Evolutionary conservation across 2,113 vertebrate species (phyloP).

Genomic region (Zingel zingel): DNA sequence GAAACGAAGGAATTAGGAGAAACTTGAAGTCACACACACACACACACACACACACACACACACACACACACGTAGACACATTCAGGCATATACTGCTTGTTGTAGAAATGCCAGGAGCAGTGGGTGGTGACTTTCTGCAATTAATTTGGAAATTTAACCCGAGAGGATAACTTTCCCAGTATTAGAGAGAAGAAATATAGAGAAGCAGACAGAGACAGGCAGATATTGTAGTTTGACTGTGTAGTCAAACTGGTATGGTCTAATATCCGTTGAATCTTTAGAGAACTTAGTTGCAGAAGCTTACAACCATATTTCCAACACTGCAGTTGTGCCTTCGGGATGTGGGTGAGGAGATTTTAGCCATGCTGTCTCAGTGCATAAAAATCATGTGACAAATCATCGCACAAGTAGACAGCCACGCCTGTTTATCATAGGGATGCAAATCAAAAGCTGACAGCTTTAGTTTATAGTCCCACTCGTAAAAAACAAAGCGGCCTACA

Average conservation of each 20-base stretch:
- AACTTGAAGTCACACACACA: slow-evolving; percentile 56
- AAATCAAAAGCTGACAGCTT: slow-evolving; percentile 47
- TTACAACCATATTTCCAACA: slow-evolving; percentile 23
- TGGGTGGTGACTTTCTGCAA: slow-evolving; percentile 57
- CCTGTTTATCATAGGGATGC: slow-evolving; percentile 49
- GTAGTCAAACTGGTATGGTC: neutral
- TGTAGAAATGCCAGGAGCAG: slow-evolving; percentile 54
- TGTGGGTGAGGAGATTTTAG: slow-evolving; percentile 26
- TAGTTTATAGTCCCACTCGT: slow-evolving; percentile 55
- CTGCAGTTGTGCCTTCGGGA: neutral
- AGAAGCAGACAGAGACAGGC: slow-evolving; percentile 11
- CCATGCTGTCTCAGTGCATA: slow-evolving; percentile 26
- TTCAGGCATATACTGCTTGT: slow-evolving; percentile 28
- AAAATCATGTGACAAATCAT: slow-evolving; percentile 63
- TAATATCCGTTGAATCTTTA: slow-evolving; percentile 6
- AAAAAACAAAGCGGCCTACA: slow-evolving; percentile 41
- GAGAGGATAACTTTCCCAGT: slow-evolving; percentile 47
- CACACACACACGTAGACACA: slow-evolving; percentile 5
- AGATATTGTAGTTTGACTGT: slow-evolving; percentile 16
- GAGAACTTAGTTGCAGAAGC: slow-evolving; percentile 8
- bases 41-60: neutral
- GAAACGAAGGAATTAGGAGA: slow-evolving; percentile 71
- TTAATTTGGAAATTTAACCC: slow-evolving; percentile 62
- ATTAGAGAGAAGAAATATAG: slow-evolving; percentile 38
- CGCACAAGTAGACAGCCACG: slow-evolving; percentile 23